phyloP scores from a whole-genome alignment of 2,797 vertebrate species.

The Antrozous pallidus region DNA sequence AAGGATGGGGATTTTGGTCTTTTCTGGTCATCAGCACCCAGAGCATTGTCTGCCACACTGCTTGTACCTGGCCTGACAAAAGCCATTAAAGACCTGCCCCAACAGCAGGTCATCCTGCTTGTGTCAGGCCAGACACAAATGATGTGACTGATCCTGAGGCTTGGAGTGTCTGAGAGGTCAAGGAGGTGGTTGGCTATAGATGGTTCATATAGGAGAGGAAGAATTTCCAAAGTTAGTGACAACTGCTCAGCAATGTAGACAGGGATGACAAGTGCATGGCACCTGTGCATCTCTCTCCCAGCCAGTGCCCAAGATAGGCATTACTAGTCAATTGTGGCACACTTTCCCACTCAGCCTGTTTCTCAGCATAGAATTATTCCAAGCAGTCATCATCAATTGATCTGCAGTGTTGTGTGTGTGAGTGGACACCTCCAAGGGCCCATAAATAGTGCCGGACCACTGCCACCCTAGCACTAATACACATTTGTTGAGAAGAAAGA shows the following conservation, averaged over 20 bases:
- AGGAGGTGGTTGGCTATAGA: no score
- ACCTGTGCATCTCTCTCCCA: no score
- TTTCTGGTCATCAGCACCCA: background rate
- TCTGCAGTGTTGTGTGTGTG: background rate
- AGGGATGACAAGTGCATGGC: background rate
- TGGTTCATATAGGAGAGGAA: background rate
- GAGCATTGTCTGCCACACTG: background rate
- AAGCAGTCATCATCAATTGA: background rate
- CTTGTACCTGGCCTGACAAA: background rate
- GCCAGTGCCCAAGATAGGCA: background rate
- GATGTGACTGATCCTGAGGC: background rate
- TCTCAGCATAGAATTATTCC: background rate
- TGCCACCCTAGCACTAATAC: background rate
- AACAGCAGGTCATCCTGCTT: background rate
- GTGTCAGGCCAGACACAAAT: background rate
- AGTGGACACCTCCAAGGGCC: background rate
- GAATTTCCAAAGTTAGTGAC: background rate
- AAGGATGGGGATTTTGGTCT: background rate
- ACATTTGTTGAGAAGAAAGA: background rate
- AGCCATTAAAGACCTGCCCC: background rate
- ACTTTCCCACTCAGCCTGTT: background rate
- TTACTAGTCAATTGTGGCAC: accelerated
- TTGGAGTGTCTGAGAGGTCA: background rate
- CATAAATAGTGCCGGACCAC: background rate
- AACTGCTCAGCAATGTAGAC: background rate